Base-by-base conservation (phyloP, 2,888 invertebrate species). In the Argyresthia goedartella region DNA sequence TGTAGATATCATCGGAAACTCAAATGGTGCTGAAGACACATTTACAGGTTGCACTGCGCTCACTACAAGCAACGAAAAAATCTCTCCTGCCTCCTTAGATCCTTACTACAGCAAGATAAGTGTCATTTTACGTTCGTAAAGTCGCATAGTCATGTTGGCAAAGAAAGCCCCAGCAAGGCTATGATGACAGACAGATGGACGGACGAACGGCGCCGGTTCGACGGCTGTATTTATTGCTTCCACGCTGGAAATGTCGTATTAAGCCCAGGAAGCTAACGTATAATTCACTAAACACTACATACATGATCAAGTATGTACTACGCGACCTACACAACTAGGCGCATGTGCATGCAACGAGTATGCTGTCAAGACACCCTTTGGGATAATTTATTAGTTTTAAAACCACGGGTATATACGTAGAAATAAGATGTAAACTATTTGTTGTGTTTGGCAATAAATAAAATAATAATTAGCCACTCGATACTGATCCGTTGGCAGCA, bases 1-100 rank as follows among this genome's bases (percentile, higher is more conserved):
- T 33, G n/a, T 33, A 50, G 9, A 49, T 71, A 70, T 69, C 66
- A 68, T 78, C 75, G 84, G 85, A 82, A 76, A 68, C 74, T 60
- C 73, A 71, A 79, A 80, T 73, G 73, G 59, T 48, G 53, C 65
- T 63, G 82, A 59, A 66, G 75, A 84, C 78, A 73, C 63, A 78
- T 82, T 82, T 81, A 84, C 69, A 66, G 66, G 48, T 47, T 60
- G 65, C 62, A 10, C 14, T 25, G 6, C 14, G 6, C 16, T 2
- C 2, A 10, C 16, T 1, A 44, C n/a, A 15, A 44, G 8, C 44
- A 7, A 44, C 14, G 9, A 16, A 44, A 10, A 1, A 44, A 44
- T n/a, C 44, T 14, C 44, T 44, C 10, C 10, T 14, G 2, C 15
- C 14, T 10, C 25, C 25, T 25, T 25, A 25, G 8, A 7, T 10